Base-by-base conservation (phyloP, 1,140 invertebrate species). In the Oryctes rhinoceros region DNA sequence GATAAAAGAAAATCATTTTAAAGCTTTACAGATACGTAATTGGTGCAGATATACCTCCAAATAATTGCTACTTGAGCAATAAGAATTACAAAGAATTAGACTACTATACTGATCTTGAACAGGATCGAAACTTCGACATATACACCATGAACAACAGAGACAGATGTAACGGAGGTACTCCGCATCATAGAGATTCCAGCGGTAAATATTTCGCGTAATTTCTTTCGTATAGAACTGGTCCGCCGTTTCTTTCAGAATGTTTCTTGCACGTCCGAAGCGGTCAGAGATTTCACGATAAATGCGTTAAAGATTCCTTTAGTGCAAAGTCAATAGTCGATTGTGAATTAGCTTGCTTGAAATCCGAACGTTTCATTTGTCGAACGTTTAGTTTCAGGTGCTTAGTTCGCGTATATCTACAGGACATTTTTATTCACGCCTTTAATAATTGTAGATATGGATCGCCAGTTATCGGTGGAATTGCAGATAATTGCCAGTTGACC, bases 231-330 rank as follows among this genome's bases (percentile, higher is more conserved):
- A 67, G 13, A 30, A 30, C 9, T 59, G 9, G 4, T 10, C 7
- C 47, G 24, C 30, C 1, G 10, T 44, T 37, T 4, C 59, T 89
- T 89, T 65, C 86, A 94, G 94, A 95, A 86, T 96, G 94, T 86
- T 96, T 96, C 85, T 94, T 93, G 91, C 91, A 94, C 71, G 92
- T 94, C 1, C 90, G 93, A 48, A 94, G 93, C 81, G 94, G 92
- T 4, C 91, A 92, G 4, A 88, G 91, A 20, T 90, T 95, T 74
- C 90, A 91, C 44, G 89, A 90, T 15, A 86, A 88, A 0, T 90
- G 94, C 1, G 90, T 92, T 0, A 90, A 91, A 44, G 91, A 93
- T 37, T 91, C 93, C 0, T 85, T 94, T 0, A 91, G 89, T 0
- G 93, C 92, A 2, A 88, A 92, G 2, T 92, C 92, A 3, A 89